These are phyloP conservation scores for Hemibates koningsi DNA, from an alignment of 2,113 vertebrate species.

Conservation along the genomic window DNA sequence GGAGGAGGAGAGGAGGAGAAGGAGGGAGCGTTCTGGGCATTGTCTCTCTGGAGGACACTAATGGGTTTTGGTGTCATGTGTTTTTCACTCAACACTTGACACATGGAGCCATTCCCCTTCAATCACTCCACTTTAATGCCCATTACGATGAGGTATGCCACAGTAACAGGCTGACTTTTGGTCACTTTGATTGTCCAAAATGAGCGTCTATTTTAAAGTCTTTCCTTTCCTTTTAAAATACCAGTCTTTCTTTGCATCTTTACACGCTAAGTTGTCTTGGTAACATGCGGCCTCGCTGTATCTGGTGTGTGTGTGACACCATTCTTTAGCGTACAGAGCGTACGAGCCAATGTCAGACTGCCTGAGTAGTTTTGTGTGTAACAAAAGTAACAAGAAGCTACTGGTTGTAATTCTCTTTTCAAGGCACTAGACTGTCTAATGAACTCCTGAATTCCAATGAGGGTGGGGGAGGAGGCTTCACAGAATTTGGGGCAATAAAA, in stretches of 20 bases:
- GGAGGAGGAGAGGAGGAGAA: not conserved
- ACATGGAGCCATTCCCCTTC: conserved; percentile 76
- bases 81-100: conserved; percentile 83
- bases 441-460: conserved; percentile 57
- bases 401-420: conserved; percentile 32
- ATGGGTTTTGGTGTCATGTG: conserved; percentile 88
- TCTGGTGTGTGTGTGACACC: not conserved
- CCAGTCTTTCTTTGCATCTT: not conserved
- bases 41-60: conserved; percentile 84
- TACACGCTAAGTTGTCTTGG: not conserved
- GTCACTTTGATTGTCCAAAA: conserved; percentile 67
- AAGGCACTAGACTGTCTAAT: conserved; percentile 46
- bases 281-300: not conserved
- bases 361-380: not conserved
- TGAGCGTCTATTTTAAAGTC: conserved; percentile 31
- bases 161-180: conserved; percentile 70
- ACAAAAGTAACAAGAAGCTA: not conserved
- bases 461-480: not conserved
- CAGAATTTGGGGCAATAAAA: conserved; percentile 62
- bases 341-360: not conserved
- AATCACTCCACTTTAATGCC: conserved; percentile 81
- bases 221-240: not conserved
- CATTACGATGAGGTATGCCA: conserved; percentile 76
- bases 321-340: not conserved
- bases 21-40: conserved; percentile 75